Percentiles rank a stretch among this genome's conserved stretches.
Evolutionary conservation across 2,888 invertebrate species (phyloP).

Genomic region (Epinotia ramella): DNA sequence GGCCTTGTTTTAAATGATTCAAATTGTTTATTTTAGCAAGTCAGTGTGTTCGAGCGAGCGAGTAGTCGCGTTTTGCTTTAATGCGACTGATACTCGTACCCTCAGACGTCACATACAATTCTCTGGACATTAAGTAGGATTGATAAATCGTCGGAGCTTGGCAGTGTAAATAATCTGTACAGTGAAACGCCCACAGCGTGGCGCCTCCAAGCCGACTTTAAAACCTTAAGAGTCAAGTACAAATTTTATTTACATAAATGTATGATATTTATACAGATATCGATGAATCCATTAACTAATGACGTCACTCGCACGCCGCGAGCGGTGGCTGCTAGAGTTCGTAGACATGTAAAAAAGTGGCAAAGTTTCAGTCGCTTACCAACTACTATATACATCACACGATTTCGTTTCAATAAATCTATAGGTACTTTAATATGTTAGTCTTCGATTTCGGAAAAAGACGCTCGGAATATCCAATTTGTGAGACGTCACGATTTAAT

Average conservation of each 20-base stretch:
- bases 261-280: slow-evolving; percentile 65
- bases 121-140: slow-evolving; percentile 41
- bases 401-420: slow-evolving; percentile 49
- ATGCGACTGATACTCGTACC: not conserved
- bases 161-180: slow-evolving; percentile 41
- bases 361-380: slow-evolving; percentile 82
- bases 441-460: slow-evolving; percentile 50
- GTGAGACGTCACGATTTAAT: slow-evolving; percentile 31
- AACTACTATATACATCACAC: slow-evolving; percentile 78
- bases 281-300: slow-evolving; percentile 64
- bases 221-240: slow-evolving; percentile 68
- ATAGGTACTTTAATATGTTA: slow-evolving; percentile 49
- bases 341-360: slow-evolving; percentile 84
- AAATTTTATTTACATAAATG: slow-evolving; percentile 75
- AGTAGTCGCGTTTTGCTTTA: not conserved
- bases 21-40: not conserved
- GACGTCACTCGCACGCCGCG: slow-evolving; percentile 54
- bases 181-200: slow-evolving; percentile 7
- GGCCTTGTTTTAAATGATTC: slow-evolving; percentile 15
- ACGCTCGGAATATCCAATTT: slow-evolving; percentile 48
- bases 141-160: slow-evolving; percentile 35
- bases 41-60: slow-evolving; percentile 14
- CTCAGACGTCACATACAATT: slow-evolving; percentile 24
- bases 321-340: slow-evolving; percentile 60
- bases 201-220: slow-evolving; percentile 52